Evolutionary conservation across 2,113 vertebrate genomes (phyloP), one percentile per base, ranked within the genome.

Genomic region (Eidolon helvum): DNA sequence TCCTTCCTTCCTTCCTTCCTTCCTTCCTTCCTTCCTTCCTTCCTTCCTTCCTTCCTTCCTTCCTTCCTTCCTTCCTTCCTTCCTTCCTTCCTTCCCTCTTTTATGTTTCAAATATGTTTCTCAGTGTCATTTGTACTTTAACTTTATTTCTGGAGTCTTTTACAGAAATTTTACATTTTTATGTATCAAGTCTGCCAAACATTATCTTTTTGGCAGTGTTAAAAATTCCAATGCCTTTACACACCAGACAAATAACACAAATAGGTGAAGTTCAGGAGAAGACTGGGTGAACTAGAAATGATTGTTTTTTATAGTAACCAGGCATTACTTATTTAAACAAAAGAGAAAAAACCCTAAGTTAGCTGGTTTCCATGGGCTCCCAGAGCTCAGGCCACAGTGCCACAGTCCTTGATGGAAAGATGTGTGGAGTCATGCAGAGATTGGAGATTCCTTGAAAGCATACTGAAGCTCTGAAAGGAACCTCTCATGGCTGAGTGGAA

Each of bases 51-150:
- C 21, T n/a, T 66, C 18, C 10, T 22, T 38, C 38, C 26, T 50
- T n/a, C 45, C 21, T 26, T 26, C 21, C 5, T 7, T 15, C 1
- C 18, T 38, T 68, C 28, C 38, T 57, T 38, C 30, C 16, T 21
- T 40, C 4, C 9, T 22, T 69, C 35, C 30, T 30, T 30, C 10
- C 18, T n/a, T 15, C 30, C 4, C 28, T 78, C 63, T 89, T 33
- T 22, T 2, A 61, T 63, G 11, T 86, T 71, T 91, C 65, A 63
- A 78, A n/a, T 53, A 61, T 61, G 77, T 94, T 93, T 38, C 50
- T 24, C 74, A 71, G 8, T 77, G 21, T 61, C 43, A 59, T 85
- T 69, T 86, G 30, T 24, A 53, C n/a, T 43, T 86, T 69, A 21
- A 75, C 53, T 78, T 69, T 63, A 63, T 53, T 79, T 91, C 48